Percentiles rank a stretch among this genome's conserved stretches.
phyloP scores from a whole-genome alignment of 2,888 invertebrate genomes.

The Stenodema calcarata region DNA sequence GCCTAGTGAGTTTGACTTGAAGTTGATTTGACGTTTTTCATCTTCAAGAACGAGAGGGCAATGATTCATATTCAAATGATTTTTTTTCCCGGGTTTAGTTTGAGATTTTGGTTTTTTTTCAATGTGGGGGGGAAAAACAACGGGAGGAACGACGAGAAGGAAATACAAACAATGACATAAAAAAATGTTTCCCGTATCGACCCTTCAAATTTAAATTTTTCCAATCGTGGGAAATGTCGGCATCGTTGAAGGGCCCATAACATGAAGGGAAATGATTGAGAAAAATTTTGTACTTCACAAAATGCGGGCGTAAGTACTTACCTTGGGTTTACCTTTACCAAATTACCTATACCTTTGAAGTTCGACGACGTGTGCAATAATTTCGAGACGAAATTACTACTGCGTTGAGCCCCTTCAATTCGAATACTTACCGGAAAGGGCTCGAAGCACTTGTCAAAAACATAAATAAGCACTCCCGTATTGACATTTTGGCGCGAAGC shows the following conservation, averaged over 20 bases:
- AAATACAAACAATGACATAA: background rate
- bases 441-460: background rate
- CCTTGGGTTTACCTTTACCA: constrained; percentile 30
- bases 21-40: too few relatives aligned
- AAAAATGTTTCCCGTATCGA: background rate
- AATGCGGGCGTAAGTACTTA: constrained; percentile 4
- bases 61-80: background rate
- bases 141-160: background rate
- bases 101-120: background rate
- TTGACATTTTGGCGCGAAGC: background rate
- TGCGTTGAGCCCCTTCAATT: background rate
- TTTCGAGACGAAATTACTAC: background rate
- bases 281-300: constrained; percentile 28
- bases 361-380: background rate
- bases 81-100: background rate
- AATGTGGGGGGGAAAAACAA: background rate
- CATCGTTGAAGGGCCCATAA: background rate
- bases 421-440: constrained; percentile 10
- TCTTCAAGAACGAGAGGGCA: background rate
- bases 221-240: too few relatives aligned
- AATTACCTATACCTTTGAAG: constrained; percentile 43
- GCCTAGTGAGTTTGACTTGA: too few relatives aligned
- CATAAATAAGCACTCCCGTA: constrained; percentile 7
- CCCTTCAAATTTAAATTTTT: background rate
- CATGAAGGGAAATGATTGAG: background rate